Percentiles rank a stretch among this genome's conserved stretches.
Evolutionary conservation across 2,797 vertebrate species (phyloP).

Genomic region (Cygnus olor): DNA sequence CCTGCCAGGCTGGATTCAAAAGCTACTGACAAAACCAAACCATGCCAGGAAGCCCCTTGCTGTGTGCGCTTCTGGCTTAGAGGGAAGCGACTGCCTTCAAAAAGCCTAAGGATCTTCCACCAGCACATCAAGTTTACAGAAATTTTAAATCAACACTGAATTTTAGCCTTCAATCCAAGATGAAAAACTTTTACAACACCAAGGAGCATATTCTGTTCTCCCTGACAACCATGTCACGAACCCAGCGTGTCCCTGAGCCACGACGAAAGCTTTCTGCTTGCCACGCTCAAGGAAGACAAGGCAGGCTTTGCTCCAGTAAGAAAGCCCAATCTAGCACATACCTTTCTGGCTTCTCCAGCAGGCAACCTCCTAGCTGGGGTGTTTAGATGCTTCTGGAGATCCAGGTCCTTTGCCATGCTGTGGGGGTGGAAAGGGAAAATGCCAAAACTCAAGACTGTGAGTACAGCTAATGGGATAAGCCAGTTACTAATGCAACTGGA

Average conservation of each 20-base stretch:
- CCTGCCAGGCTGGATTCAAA: background rate
- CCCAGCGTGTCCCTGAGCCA: no score
- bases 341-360: constrained; percentile 86
- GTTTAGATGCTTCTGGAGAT: constrained; percentile 85
- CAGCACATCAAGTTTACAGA: background rate
- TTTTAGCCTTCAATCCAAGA: background rate
- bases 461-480: background rate
- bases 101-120: background rate
- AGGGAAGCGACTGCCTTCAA: background rate
- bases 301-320: background rate
- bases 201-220: background rate
- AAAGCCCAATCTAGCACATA: constrained; percentile 9
- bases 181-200: background rate
- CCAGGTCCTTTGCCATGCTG: constrained; percentile 87
- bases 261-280: background rate
- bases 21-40: background rate
- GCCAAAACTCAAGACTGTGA: background rate
- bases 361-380: constrained; percentile 83
- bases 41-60: background rate
- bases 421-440: background rate
- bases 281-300: fast-evolving
- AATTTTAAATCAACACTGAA: background rate
- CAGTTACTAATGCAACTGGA: background rate
- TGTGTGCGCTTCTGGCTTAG: background rate
- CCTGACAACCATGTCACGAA: background rate